phyloP scores from a whole-genome alignment of 2,113 vertebrate species.

The Trichomycterus rosablanca region DNA sequence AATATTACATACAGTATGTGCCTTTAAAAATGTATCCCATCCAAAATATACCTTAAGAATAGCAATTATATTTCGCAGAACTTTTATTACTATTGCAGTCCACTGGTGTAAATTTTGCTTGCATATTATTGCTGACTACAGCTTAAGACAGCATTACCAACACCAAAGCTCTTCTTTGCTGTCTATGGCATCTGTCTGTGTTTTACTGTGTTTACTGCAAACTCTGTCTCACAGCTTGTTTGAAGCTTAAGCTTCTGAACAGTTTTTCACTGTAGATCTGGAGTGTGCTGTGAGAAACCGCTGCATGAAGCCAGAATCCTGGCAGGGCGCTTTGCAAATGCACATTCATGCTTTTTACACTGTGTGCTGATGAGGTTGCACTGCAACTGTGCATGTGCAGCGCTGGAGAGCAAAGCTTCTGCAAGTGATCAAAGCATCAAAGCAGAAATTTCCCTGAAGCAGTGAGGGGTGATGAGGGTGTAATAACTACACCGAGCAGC shows the following conservation, averaged over 20 bases:
- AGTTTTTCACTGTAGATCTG: not conserved
- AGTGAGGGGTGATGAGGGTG: not conserved
- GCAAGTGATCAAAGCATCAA: slow-evolving; percentile 14
- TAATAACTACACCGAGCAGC: slow-evolving; percentile 1
- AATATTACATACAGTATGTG: too few species aligned
- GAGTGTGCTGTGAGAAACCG: slow-evolving; percentile 4
- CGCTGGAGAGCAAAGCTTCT: not conserved
- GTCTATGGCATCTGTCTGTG: too few species aligned
- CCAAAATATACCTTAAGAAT: too few species aligned
- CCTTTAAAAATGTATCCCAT: too few species aligned
- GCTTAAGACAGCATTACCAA: too few species aligned
- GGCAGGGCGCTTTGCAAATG: not conserved
- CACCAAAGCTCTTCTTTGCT: too few species aligned
- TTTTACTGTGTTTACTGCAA: too few species aligned
- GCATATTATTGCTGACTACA: too few species aligned
- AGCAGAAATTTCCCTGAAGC: slow-evolving; percentile 5
- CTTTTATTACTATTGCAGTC: too few species aligned
- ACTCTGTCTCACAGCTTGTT: not conserved
- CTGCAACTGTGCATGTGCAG: not conserved
- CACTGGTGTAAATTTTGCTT: too few species aligned
- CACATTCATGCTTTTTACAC: slow-evolving; percentile 22
- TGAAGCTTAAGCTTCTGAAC: not conserved
- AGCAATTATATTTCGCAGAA: too few species aligned
- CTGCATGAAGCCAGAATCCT: slow-evolving; percentile 8
- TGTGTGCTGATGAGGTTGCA: not conserved